These are phyloP conservation scores for Paguma larvata DNA, from an alignment of 2,797 vertebrate genomes.

Conservation along the genomic window DNA sequence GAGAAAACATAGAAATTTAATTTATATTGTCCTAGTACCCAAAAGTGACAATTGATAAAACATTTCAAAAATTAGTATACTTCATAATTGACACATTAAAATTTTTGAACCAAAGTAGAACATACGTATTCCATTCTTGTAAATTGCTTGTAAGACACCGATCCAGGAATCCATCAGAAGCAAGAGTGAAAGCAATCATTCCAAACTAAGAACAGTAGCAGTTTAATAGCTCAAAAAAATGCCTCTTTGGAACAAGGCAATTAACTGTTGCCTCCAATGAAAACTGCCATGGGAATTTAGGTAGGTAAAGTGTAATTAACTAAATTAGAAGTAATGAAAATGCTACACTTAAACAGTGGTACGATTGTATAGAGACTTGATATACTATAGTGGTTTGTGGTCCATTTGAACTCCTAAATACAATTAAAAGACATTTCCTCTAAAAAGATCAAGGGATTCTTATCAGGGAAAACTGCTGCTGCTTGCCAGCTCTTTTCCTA, in stretches of 20 bases:
- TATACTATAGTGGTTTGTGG: constrained; percentile 70
- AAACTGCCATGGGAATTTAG: constrained; percentile 74
- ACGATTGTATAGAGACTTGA: constrained; percentile 76
- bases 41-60: not conserved
- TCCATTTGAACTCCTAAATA: constrained; percentile 78
- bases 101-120: not conserved
- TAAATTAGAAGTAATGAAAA: constrained; percentile 83
- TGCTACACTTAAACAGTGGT: constrained; percentile 74
- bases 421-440: constrained; percentile 81
- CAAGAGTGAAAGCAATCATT: constrained; percentile 22
- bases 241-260: constrained; percentile 74
- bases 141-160: not conserved
- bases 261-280: constrained; percentile 69
- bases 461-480: constrained; percentile 59
- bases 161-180: not conserved
- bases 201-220: constrained; percentile 4
- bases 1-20: not conserved
- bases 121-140: not conserved
- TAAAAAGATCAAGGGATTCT: constrained; percentile 77
- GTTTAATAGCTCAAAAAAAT: constrained; percentile 46
- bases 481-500: constrained; percentile 67
- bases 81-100: not conserved
- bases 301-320: constrained; percentile 83
- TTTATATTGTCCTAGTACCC: not conserved
- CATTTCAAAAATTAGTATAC: not conserved